Percentiles rank a stretch among this genome's conserved stretches.
Conservation (phyloP, 2,888 invertebrate genomes). For the Busseola fusca region DNA sequence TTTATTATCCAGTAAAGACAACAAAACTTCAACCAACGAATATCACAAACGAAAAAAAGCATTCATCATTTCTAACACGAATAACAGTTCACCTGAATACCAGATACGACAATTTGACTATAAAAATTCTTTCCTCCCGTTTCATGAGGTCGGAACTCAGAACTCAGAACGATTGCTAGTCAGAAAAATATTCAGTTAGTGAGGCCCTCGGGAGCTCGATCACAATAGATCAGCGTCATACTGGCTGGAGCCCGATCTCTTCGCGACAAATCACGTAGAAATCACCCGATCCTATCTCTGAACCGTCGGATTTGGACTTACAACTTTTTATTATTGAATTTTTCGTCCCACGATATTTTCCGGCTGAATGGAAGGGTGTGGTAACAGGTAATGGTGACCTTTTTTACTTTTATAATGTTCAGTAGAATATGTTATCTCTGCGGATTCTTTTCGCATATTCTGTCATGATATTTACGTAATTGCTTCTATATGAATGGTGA, state of each 20-base stretch:
- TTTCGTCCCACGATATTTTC: constrained; percentile 70
- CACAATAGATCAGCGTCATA: constrained; percentile 76
- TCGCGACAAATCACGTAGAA: constrained; percentile 77
- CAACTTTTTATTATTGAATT: constrained; percentile 72
- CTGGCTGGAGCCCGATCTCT: constrained; percentile 69
- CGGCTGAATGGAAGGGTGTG: constrained; percentile 65
- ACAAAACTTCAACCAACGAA: not conserved
- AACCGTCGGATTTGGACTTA: constrained; percentile 66
- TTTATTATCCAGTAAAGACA: not conserved
- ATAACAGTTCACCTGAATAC: constrained; percentile 23
- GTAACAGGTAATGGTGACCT: constrained; percentile 67
- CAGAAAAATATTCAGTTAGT: constrained; percentile 78
- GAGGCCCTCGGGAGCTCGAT: constrained; percentile 60
- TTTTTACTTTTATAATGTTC: constrained; percentile 61
- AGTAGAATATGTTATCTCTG: constrained; percentile 56
- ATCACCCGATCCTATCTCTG: constrained; percentile 70
- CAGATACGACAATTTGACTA: constrained; percentile 21
- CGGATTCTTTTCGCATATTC: constrained; percentile 49
- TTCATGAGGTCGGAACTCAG: constrained; percentile 44
- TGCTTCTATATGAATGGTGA: constrained; percentile 46
- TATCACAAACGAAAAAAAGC: not conserved
- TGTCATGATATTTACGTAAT: constrained; percentile 54
- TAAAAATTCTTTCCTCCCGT: constrained; percentile 31
- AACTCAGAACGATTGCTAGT: constrained; percentile 52
- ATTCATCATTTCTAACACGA: not conserved